A percentile compares a stretch with the other conserved stretches of the same genome.
Conservation (phyloP, 2,888 invertebrate genomes). For the Nomada fabriciana region DNA sequence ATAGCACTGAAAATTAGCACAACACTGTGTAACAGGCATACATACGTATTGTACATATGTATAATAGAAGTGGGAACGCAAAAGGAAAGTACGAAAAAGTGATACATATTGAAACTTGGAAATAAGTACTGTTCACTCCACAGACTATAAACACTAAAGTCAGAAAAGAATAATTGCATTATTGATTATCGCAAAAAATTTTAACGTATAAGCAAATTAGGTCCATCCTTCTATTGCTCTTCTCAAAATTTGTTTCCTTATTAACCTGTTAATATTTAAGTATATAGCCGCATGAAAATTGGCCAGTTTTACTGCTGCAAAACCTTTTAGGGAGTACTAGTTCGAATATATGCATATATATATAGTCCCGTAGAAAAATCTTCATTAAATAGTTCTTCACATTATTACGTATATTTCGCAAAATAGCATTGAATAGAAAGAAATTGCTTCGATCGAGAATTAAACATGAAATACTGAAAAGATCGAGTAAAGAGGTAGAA, state of each 20-base stretch:
- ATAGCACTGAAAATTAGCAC: constrained; percentile 43
- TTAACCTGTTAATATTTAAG: constrained; percentile 69
- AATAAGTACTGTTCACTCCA: constrained; percentile 34
- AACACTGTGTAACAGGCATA: constrained; percentile 31
- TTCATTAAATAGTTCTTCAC: constrained; percentile 26
- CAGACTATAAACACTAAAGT: not conserved
- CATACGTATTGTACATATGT: constrained; percentile 36
- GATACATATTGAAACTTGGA: not conserved
- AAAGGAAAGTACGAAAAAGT: not conserved
- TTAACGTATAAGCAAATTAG: constrained; percentile 4
- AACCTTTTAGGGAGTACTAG: constrained; percentile 64
- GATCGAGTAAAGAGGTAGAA: constrained; percentile 27
- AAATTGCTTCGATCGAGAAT: constrained; percentile 16
- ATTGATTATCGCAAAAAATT: not conserved
- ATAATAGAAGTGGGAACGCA: not conserved
- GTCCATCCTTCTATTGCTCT: constrained; percentile 8
- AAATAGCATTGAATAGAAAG: constrained; percentile 8
- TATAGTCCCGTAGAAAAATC: constrained; percentile 26
- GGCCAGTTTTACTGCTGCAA: constrained; percentile 41
- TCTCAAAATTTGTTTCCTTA: constrained; percentile 47
- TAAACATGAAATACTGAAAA: constrained; percentile 36
- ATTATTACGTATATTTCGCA: constrained; percentile 5
- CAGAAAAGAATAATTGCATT: not conserved
- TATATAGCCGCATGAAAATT: constrained; percentile 73
- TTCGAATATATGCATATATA: constrained; percentile 11